phyloP scores from a whole-genome alignment of 2,888 invertebrate genomes.

The Calliopum simillimum region DNA sequence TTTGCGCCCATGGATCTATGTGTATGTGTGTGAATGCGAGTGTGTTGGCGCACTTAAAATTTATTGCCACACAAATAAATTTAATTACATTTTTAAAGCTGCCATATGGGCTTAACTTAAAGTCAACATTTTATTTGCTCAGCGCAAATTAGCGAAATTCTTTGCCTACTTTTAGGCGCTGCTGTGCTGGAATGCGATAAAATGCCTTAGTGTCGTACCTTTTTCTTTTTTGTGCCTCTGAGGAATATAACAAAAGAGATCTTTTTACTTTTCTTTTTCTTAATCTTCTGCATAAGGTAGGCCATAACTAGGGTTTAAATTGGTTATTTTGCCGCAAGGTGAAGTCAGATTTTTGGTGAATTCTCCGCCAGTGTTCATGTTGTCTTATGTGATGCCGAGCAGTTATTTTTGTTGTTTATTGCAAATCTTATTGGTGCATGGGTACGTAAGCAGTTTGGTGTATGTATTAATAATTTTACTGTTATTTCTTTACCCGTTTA shows the following conservation, averaged over 20 bases:
- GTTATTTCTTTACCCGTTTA: no score
- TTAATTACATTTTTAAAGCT: constrained; percentile 22
- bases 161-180: neutral
- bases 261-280: neutral
- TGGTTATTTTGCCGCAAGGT: constrained; percentile 14
- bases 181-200: constrained; percentile 14
- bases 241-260: neutral
- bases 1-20: neutral
- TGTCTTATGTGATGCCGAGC: no score
- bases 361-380: no score
- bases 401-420: no score
- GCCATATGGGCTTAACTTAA: neutral
- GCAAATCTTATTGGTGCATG: no score
- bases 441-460: no score
- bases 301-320: constrained; percentile 21
- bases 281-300: constrained; percentile 53
- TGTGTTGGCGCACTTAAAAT: constrained; percentile 11
- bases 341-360: no score
- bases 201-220: constrained; percentile 23
- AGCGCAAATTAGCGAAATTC: constrained; percentile 15
- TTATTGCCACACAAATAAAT: constrained; percentile 18
- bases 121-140: neutral
- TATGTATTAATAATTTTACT: no score
- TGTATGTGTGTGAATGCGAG: neutral
- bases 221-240: neutral